Evolutionary conservation across 2,797 vertebrate species (phyloP), one percentile per base, ranked within the genome.

Genomic region (Botia kubotai): DNA sequence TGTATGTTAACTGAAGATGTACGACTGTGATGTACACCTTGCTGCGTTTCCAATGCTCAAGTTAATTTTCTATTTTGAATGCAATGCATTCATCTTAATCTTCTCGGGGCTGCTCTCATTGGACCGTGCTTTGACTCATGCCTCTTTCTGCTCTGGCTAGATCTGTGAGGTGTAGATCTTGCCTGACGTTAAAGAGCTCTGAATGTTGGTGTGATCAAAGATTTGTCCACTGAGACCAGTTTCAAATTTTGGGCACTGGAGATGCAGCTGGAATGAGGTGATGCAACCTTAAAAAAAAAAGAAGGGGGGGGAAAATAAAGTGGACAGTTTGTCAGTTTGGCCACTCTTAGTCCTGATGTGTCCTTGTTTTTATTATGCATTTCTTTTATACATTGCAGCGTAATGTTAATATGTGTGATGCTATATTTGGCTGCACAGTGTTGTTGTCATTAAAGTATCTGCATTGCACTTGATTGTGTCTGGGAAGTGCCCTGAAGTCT

Each of bases 1-100:
- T 83, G 71, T 85, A 68, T 77, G 67, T 75, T 26, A 80, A 65
- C 66, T 62, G 39, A 67, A 70, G 16, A 14, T 21, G 71, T 78
- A 70, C 69, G 66, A 65, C 55, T 2, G 29, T 48, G 79, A 77
- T 71, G 43, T 82, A 55, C 23, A 67, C 19, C 60, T 72, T 83
- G 82, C 62, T 83, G 87, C 79, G 39, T 84, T 85, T 87, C 57
- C 55, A 77, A 55, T 60, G 83, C 66, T 79, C 70, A 69, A 46
- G 7, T 53, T 17, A 19, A 72, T 77, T 65, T 68, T 72, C 50
- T 39, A 17, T 74, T 73, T 87, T 89, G 83, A 55, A 69, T 84
- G 82, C 82, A 58, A 29, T 85, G 86, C 82, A 84, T 86, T 87
- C 84, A 88, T 88, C 86, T 78, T 88, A 85, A 87, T 67, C 57